Conservation (phyloP, 2,888 invertebrate species). For the Scaptomyza tumidula region DNA sequence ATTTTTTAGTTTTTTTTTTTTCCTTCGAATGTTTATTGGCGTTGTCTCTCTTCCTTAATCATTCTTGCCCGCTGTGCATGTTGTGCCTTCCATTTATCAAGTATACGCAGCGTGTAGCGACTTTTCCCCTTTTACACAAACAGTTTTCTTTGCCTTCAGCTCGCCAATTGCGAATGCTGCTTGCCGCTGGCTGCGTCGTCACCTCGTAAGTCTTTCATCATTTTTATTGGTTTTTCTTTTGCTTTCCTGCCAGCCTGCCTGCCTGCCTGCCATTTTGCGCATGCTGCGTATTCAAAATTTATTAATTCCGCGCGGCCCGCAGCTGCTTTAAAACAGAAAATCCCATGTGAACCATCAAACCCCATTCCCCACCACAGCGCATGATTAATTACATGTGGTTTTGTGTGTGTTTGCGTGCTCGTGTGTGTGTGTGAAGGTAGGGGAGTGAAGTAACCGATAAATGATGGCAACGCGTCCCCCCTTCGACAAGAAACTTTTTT, state of each 20-base stretch:
- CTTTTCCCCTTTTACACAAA: background rate
- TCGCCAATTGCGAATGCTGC: conserved; percentile 27
- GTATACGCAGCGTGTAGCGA: conserved; percentile 59
- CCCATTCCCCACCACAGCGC: conserved; percentile 13
- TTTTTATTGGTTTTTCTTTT: conserved; percentile 66
- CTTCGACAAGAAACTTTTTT: conserved; percentile 24
- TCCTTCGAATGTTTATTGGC: conserved; percentile 67
- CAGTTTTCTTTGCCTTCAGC: conserved; percentile 6
- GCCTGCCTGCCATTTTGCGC: background rate
- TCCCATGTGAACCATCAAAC: conserved; percentile 42
- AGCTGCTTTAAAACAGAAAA: conserved; percentile 65
- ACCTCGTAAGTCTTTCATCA: conserved; percentile 72
- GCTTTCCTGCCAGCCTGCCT: background rate
- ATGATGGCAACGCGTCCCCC: conserved; percentile 31
- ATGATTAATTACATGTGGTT: conserved; percentile 65
- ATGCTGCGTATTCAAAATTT: conserved; percentile 65
- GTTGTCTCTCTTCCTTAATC: conserved; percentile 4
- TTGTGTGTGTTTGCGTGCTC: background rate
- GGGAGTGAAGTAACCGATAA: conserved; percentile 21
- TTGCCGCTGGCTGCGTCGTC: conserved; percentile 26
- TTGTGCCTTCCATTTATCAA: conserved; percentile 55
- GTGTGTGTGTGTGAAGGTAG: background rate
- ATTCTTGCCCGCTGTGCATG: conserved; percentile 3
- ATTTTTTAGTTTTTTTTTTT: conserved; percentile 59
- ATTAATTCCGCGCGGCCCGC: conserved; percentile 60